These are phyloP conservation scores for Magallana nippona DNA, from an alignment of 2,888 invertebrate species.

Conservation along the genomic window DNA sequence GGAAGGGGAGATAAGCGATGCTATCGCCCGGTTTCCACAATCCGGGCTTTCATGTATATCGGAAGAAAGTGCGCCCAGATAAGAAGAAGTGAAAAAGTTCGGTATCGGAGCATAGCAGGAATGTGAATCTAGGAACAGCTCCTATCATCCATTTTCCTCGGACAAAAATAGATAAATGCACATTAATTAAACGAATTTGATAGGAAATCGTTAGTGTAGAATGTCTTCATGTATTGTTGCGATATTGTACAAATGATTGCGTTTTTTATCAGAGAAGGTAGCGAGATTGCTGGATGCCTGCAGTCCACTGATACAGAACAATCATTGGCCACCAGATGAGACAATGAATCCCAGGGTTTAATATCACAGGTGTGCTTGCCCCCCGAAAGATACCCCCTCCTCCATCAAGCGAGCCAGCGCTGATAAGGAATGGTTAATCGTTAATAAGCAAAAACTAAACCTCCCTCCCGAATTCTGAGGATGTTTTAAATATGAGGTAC, in stretches of 20 bases:
- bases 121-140: slow-evolving; percentile 27
- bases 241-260: slow-evolving; percentile 17
- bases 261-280: slow-evolving; percentile 4
- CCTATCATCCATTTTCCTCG: slow-evolving; percentile 27
- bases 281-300: slow-evolving; percentile 5
- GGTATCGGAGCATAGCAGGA: slow-evolving; percentile 39
- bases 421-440: slow-evolving; percentile 11
- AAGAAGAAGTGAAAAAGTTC: slow-evolving; percentile 38
- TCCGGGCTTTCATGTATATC: slow-evolving; percentile 49
- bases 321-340: neutral
- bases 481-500: too few relatives aligned
- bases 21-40: slow-evolving; percentile 45
- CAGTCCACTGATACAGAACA: slow-evolving; percentile 19
- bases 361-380: slow-evolving; percentile 30
- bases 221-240: slow-evolving; percentile 33
- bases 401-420: neutral
- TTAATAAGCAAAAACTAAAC: neutral
- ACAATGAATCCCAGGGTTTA: slow-evolving; percentile 7
- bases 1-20: slow-evolving; percentile 41
- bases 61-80: slow-evolving; percentile 41
- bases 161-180: slow-evolving; percentile 32
- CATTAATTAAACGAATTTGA: slow-evolving; percentile 32
- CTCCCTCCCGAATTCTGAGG: neutral
- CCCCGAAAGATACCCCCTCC: neutral
- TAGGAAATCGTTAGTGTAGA: slow-evolving; percentile 31